A percentile compares a stretch with the other conserved stretches of the same genome.
phyloP scores from a whole-genome alignment of 2,888 invertebrate species.

The Phanerotoma sp. region DNA sequence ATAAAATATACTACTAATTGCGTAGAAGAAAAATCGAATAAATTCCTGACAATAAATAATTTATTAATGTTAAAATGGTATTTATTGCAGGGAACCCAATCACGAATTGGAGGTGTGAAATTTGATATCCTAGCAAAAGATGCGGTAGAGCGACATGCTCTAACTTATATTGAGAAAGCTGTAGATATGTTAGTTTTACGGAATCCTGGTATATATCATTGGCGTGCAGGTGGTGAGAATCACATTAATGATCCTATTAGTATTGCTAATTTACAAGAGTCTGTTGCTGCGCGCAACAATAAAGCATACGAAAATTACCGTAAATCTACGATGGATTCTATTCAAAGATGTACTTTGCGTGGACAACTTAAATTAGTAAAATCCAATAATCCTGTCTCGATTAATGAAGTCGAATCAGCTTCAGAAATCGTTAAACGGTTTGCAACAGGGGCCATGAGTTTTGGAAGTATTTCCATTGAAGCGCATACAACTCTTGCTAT shows the following conservation, averaged over 20 bases:
- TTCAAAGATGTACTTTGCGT: constrained; percentile 83
- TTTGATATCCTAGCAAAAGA: constrained; percentile 87
- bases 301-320: constrained; percentile 83
- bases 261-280: constrained; percentile 80
- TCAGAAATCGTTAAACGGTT: constrained; percentile 94
- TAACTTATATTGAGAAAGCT: constrained; percentile 69
- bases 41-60: too few species aligned
- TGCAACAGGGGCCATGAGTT: constrained; percentile 90
- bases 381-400: constrained; percentile 74
- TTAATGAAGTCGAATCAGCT: constrained; percentile 91
- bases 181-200: constrained; percentile 74
- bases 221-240: constrained; percentile 96
- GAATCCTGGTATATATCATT: constrained; percentile 94
- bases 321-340: constrained; percentile 83
- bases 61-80: constrained; percentile 12
- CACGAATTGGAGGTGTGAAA: constrained; percentile 83
- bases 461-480: constrained; percentile 95
- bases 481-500: constrained; percentile 93
- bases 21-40: too few species aligned
- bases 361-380: constrained; percentile 89
- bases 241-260: constrained; percentile 94
- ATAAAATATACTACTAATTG: too few species aligned
- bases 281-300: constrained; percentile 76
- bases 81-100: constrained; percentile 63
- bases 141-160: constrained; percentile 76